Percentiles rank a stretch among this genome's conserved stretches.
Conservation (phyloP, 2,113 vertebrate genomes). For the Oreocharis arfaki region DNA sequence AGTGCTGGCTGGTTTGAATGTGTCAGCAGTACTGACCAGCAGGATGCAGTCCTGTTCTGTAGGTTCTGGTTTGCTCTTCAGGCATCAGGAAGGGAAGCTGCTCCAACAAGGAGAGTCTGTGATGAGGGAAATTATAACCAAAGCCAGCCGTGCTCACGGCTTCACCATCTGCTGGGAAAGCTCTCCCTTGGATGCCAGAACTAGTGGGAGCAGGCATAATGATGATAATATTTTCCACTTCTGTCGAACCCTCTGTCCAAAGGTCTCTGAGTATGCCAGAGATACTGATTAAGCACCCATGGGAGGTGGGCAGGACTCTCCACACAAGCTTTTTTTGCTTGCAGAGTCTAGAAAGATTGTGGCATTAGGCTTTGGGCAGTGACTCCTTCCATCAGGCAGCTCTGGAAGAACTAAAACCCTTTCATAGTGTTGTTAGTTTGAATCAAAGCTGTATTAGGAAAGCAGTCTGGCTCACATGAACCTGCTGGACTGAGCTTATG, state of each 20-base stretch:
- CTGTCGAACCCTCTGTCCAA: constrained; percentile 8
- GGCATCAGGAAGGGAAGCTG: not conserved
- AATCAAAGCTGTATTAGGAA: not conserved
- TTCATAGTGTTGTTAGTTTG: not conserved
- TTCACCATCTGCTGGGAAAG: constrained; percentile 39
- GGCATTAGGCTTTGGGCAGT: not conserved
- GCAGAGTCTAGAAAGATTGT: not conserved
- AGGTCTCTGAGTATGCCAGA: not conserved
- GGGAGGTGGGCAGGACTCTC: not conserved
- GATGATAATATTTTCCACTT: constrained; percentile 42
- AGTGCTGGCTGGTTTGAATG: not conserved
- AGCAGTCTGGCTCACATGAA: not conserved
- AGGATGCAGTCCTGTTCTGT: not conserved
- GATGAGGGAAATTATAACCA: not conserved
- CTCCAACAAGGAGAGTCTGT: constrained; percentile 20
- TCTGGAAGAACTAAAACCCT: not conserved
- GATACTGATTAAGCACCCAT: constrained; percentile 3
- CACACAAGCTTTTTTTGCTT: not conserved
- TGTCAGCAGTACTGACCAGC: constrained; percentile 12
- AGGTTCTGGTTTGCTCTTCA: not conserved
- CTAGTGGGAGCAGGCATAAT: not conserved
- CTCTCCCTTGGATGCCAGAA: not conserved
- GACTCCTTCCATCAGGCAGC: not conserved
- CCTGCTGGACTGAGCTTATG: not conserved
- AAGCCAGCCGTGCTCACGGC: not conserved